Percentiles rank a stretch among this genome's conserved stretches.
Conservation (phyloP, 2,888 invertebrate species). For the Altica lythri region DNA sequence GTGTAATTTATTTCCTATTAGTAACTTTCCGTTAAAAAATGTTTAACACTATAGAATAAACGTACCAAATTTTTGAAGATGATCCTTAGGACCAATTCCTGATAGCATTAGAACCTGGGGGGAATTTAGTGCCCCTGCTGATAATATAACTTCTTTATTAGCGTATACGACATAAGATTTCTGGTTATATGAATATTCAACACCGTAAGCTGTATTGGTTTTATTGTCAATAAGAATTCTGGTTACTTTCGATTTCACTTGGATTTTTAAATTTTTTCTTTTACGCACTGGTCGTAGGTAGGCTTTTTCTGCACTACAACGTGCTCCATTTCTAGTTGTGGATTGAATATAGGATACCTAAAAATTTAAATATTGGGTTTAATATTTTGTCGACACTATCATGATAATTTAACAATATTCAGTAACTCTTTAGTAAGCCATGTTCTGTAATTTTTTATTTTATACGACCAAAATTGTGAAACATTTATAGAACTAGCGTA, state of each 20-base stretch:
- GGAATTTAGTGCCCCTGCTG: slow-evolving; percentile 76
- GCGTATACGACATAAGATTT: slow-evolving; percentile 53
- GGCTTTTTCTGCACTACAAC: slow-evolving; percentile 70
- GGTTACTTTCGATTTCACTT: slow-evolving; percentile 63
- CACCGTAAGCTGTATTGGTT: slow-evolving; percentile 58
- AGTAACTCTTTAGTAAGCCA: too few relatives aligned
- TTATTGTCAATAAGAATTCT: slow-evolving; percentile 61
- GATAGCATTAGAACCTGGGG: slow-evolving; percentile 75
- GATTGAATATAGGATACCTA: slow-evolving; percentile 63
- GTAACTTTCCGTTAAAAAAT: too few relatives aligned
- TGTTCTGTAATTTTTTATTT: too few relatives aligned
- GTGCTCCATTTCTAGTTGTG: slow-evolving; percentile 62
- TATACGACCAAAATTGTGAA: too few relatives aligned
- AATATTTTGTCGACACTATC: background rate
- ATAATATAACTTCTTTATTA: slow-evolving; percentile 64
- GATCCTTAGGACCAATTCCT: slow-evolving; percentile 67
- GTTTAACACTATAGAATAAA: background rate
- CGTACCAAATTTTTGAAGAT: slow-evolving; percentile 60
- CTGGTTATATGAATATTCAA: slow-evolving; percentile 39
- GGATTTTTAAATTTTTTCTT: slow-evolving; percentile 69
- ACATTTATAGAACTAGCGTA: too few relatives aligned
- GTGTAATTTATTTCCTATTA: too few relatives aligned
- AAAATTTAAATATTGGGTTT: background rate
- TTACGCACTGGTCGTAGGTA: slow-evolving; percentile 66
- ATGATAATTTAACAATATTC: background rate